Evolutionary conservation across 2,888 invertebrate species (phyloP), one percentile per base, ranked within the genome.

Genomic region (Lochmaea capreae): DNA sequence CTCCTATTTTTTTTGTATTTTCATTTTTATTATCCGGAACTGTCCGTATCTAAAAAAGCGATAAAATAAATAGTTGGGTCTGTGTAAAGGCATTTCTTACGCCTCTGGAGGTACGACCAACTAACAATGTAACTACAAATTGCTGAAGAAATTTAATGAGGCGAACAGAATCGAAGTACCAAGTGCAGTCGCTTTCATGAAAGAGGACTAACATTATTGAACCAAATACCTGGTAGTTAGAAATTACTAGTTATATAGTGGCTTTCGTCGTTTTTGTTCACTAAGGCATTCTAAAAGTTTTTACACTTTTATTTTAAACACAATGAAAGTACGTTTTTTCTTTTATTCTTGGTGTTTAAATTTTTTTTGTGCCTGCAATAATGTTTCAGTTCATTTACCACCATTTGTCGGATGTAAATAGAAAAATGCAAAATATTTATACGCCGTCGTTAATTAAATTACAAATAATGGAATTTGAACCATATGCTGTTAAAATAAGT

Each of bases 91-190:
- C 65, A 71, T 71, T 71, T 71, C 65, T 65, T 65, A 43, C 71
- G 71, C 71, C 71, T 71, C 65, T 65, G 65, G 71, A 58, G 65
- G 65, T 58, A 58, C 65, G 71, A 46, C 42, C 71, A 54, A 52
- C 65, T 71, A 71, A 71, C 71, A 71, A 71, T 71, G 71, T 65
- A 71, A 58, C 71, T 71, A 71, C 57, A 71, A 71, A 71, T 71
- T 65, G 71, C 71, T 65, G 71, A 65, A 65, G 26, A 71, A 71
- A 71, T 71, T 71, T 65, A 71, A 71, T 71, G 71, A 71, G 71
- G 65, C 71, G 71, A 11, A 58, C 65, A 54, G 65, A 71, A 71
- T 71, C 62, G 58, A 71, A 65, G 65, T 71, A 71, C 65, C 71
- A 65, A 65, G 58, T 58, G 70, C 58, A 65, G 43, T 42, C 16